Conservation (phyloP, 2,113 vertebrate species). For the Megaceryle maxima region DNA sequence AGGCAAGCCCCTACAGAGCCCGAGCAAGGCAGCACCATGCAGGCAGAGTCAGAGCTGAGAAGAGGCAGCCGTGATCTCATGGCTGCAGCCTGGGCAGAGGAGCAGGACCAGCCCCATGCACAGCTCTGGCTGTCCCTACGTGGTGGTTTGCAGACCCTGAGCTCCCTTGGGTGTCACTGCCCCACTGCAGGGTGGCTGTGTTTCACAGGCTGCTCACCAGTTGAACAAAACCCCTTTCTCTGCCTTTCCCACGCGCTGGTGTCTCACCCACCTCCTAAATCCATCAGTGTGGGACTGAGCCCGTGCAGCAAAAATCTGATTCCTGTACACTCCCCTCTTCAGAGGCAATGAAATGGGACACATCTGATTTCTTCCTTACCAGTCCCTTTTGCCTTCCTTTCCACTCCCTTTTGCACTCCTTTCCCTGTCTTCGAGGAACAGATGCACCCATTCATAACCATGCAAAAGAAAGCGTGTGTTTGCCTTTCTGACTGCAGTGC, state of each 20-base stretch:
- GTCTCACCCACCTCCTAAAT: not conserved
- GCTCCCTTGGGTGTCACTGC: not conserved
- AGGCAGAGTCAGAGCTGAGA: accelerated
- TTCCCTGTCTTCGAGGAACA: constrained; percentile 3
- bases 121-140: not conserved
- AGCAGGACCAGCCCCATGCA: not conserved
- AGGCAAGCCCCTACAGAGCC: not conserved
- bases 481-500: not conserved
- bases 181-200: not conserved
- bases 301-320: not conserved
- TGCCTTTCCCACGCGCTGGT: not conserved
- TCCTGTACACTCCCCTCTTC: not conserved
- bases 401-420: not conserved
- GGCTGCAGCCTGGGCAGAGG: not conserved
- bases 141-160: not conserved
- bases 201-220: not conserved
- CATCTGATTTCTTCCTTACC: not conserved
- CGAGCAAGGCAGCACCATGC: accelerated
- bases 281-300: not conserved
- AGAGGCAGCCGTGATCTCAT: not conserved
- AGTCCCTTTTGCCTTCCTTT: not conserved
- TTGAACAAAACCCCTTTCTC: not conserved
- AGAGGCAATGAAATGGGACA: not conserved
- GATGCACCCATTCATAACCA: constrained; percentile 20
- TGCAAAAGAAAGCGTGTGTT: not conserved